Base-by-base conservation (phyloP, 2,888 invertebrate genomes). In the Drosophila mayaguana region DNA sequence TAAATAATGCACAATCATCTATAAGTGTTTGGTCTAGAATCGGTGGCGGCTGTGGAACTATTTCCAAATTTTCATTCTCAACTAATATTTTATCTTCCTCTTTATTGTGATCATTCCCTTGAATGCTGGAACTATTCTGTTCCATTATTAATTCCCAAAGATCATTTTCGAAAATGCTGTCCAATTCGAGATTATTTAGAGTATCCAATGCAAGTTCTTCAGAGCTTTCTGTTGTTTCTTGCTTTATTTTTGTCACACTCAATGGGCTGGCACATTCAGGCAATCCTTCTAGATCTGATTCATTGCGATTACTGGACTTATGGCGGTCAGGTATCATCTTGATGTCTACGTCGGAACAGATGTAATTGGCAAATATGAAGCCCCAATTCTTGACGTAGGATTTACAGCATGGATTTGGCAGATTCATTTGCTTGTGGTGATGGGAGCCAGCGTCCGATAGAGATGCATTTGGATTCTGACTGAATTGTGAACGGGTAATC, bases 361-460 rank as follows among this genome's bases (percentile, higher is more conserved):
- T 64, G n/a, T 67, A 60, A 1, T 5, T n/a, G 32, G 78, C 54
- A 54, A 79, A 79, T 16, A 28, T 45, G 20, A 48, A 75, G 14
- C 59, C 54, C 78, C 79, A 79, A 22, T 70, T 70, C 3, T 56
- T 78, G 2, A 79, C 75, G 16, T 45, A 34, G 0, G 78, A 60
- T 22, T 71, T 63, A 3, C 75, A 57, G 59, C 75, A 79, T 18
- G 68, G 43, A 6, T 50, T 54, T 0, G 53, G 8, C 7, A 60
- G 42, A 55, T 63, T 45, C 2, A 16, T 42, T 14, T 51, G 9
- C 14, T 55, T 59, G 25, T 79, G 75, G 22, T 42, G 48, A 16
- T 67, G 53, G 25, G 72, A 78, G 36, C 57, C 56, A 14, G 75
- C 57, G 7, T 57, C 36, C 4, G 48, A 1, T 2, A 56, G 32